phyloP scores from a whole-genome alignment of 2,888 invertebrate species.

The Hedychridium roseum region DNA sequence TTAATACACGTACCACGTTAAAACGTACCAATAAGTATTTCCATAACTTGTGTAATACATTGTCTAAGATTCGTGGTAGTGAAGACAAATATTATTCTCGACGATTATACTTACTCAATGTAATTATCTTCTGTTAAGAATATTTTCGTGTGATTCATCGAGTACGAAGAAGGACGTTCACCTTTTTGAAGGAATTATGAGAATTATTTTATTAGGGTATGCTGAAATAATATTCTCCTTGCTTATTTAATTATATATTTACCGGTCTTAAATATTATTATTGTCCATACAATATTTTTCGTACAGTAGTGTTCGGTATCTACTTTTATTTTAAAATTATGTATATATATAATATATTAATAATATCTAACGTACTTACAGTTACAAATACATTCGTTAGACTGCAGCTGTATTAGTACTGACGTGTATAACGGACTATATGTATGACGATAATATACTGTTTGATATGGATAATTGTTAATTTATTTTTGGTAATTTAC shows the following conservation, averaged over 20 bases:
- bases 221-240: background rate
- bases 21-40: no score
- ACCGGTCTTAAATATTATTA: constrained; percentile 60
- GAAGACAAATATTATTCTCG: no score
- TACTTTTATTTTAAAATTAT: constrained; percentile 39
- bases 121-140: no score
- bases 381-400: constrained; percentile 47
- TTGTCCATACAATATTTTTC: constrained; percentile 61
- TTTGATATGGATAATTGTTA: constrained; percentile 33
- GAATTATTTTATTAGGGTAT: no score
- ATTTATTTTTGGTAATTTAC: constrained; percentile 29
- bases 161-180: no score
- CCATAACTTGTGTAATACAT: no score
- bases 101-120: no score
- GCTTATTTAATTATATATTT: constrained; percentile 50
- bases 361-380: constrained; percentile 47
- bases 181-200: no score
- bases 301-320: constrained; percentile 47
- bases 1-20: no score
- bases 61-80: no score
- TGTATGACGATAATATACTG: constrained; percentile 42
- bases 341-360: constrained; percentile 44
- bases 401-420: constrained; percentile 40
- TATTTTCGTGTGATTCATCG: no score
- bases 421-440: constrained; percentile 38